Evolutionary conservation across 2,888 invertebrate genomes (phyloP), one percentile per base, ranked within the genome.

Genomic region (Caenorhabditis zanzibari): DNA sequence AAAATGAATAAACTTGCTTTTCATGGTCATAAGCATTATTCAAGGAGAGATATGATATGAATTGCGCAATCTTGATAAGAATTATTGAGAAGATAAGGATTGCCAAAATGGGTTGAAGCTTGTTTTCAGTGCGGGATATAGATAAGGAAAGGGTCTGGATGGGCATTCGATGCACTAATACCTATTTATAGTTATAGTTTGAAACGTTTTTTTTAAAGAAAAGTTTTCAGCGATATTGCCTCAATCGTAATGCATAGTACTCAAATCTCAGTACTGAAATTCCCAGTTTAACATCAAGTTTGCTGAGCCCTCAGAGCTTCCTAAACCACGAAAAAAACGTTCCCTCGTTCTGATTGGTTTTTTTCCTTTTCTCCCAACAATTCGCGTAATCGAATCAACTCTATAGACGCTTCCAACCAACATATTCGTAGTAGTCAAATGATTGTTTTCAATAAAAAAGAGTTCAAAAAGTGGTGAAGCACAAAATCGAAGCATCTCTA

Each of bases 331-430:
- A 41, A 14, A n/a, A 54, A 54, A 71, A 58, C 64, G 79, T 79
- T 79, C 79, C 71, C 63, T 71, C 61, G 35, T 63, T 61, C 28
- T 71, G 79, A 79, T 79, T 79, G 79, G n/a, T 41, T 77, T 79
- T 79, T 63, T 24, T 54, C 69, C 35, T 35, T 14, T 44, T 28
- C 69, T 41, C 69, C 47, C 47, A 47, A 54, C 49, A 63, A 56
- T 28, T 32, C 41, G 28, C 24, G 47, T 79, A 79, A 79, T 79
- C 71, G 52, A 79, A 79, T 79, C 71, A 79, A 71, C 56, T 59
- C 38, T 54, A 32, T 26, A 10, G 68, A 58, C 28, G 47, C 24
- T n/a, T 47, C 44, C 56, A 63, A 61, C 63, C 52, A 71, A 64
- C 52, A 35, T 56, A 64, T 32, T 69, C 52, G 63, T 71, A 64